phyloP scores from a whole-genome alignment of 2,797 vertebrate species.

The Sebastes itinus region DNA sequence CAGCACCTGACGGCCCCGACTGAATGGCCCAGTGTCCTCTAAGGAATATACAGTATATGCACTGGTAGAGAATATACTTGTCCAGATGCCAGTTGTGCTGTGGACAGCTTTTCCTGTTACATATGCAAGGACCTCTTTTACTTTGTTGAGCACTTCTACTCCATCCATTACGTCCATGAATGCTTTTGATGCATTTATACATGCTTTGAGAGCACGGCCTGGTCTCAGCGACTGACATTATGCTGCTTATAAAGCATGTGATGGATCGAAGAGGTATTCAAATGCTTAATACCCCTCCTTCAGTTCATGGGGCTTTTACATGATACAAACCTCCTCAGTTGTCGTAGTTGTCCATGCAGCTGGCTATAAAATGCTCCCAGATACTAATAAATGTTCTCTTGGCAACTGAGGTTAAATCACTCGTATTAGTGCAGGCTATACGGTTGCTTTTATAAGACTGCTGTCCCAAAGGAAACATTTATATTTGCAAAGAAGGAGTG shows the following conservation, averaged over 20 bases:
- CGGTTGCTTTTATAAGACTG: not conserved
- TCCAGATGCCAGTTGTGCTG: not conserved
- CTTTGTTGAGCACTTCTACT: not conserved
- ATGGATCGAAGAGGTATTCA: not conserved
- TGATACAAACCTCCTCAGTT: not conserved
- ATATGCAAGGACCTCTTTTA: not conserved
- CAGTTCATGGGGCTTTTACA: not conserved
- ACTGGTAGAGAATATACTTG: not conserved
- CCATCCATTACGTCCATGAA: not conserved
- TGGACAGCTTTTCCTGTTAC: not conserved
- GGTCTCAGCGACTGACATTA: not conserved
- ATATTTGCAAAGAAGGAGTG: not conserved
- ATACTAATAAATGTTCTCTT: constrained; percentile 8
- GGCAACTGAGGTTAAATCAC: constrained; percentile 17
- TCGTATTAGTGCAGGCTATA: constrained; percentile 4
- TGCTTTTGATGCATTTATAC: not conserved
- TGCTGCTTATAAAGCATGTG: not conserved
- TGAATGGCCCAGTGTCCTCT: not conserved
- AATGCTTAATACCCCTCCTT: not conserved
- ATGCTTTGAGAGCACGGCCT: not conserved
- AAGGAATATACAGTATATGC: not conserved
- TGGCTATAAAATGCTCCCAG: constrained; percentile 23
- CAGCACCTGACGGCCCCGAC: constrained; percentile 13
- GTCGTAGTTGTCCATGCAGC: not conserved
- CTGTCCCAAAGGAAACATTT: constrained; percentile 11